A percentile compares a stretch with the other conserved stretches of the same genome.
Conservation (phyloP, 1,140 invertebrate species). For the Drosophila prosaltans region DNA sequence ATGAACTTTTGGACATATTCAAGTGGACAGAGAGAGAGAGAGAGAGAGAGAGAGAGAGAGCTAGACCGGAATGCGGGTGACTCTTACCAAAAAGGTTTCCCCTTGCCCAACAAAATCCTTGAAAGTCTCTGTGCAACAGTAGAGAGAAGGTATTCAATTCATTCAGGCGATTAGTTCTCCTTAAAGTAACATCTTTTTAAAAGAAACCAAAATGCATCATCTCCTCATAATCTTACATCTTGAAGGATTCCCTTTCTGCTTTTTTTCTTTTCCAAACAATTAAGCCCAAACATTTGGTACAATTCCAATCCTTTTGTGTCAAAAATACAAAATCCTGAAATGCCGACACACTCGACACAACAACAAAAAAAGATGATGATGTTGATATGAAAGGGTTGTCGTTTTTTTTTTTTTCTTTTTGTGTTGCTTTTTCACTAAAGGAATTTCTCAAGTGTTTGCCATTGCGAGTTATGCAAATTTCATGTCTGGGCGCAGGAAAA, state of each 20-base stretch:
- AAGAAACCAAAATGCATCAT: neutral
- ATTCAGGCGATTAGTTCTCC: neutral
- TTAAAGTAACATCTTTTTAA: neutral
- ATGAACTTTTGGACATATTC: slow-evolving; percentile 45
- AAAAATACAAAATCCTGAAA: slow-evolving; percentile 26
- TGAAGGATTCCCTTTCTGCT: neutral
- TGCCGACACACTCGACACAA: slow-evolving; percentile 49
- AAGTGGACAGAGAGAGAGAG: neutral
- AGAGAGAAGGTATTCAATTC: no score
- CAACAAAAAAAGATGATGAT: neutral
- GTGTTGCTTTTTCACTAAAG: slow-evolving; percentile 32
- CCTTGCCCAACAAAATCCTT: neutral
- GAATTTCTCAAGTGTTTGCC: slow-evolving; percentile 48
- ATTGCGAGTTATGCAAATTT: slow-evolving; percentile 52
- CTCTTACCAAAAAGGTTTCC: slow-evolving; percentile 3
- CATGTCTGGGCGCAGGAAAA: slow-evolving; percentile 14
- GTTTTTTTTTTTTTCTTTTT: neutral
- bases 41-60: neutral
- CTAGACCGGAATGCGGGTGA: neutral
- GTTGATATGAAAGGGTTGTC: slow-evolving; percentile 28
- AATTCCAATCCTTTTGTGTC: slow-evolving; percentile 34
- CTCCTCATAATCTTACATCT: neutral
- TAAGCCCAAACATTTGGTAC: slow-evolving; percentile 31
- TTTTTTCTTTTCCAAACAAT: slow-evolving; percentile 46
- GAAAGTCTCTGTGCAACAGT: neutral